These are phyloP conservation scores for Melipona bicolor DNA, from an alignment of 2,888 invertebrate species.

Conservation along the genomic window DNA sequence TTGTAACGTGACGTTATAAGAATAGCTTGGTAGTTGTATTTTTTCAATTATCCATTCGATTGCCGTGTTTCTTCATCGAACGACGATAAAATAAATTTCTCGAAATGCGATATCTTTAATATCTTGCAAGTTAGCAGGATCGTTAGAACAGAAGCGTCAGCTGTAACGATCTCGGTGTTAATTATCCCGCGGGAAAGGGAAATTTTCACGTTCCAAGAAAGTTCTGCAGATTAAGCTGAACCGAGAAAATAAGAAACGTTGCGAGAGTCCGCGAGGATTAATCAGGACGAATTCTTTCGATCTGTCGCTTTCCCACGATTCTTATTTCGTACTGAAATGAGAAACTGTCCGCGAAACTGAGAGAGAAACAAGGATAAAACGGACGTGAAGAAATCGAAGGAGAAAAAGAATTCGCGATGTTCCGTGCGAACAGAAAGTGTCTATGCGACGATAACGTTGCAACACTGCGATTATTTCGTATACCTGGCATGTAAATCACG, in stretches of 20 bases:
- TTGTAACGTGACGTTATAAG: neutral
- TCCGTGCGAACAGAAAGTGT: constrained; percentile 21
- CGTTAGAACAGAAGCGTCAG: neutral
- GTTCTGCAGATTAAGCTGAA: neutral
- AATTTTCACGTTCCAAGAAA: neutral
- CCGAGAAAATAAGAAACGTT: neutral
- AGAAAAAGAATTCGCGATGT: neutral
- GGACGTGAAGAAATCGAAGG: neutral
- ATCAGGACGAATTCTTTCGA: neutral
- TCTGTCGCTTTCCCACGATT: neutral
- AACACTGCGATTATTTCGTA: constrained; percentile 30
- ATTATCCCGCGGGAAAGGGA: neutral
- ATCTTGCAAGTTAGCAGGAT: neutral
- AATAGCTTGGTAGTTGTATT: too few relatives aligned
- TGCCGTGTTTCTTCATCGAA: too few relatives aligned
- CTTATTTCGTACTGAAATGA: neutral
- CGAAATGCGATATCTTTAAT: neutral
- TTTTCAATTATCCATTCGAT: too few relatives aligned
- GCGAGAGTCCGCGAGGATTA: neutral
- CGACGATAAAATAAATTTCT: constrained; percentile 26
- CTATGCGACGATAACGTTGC: neutral
- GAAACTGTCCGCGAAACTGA: neutral
- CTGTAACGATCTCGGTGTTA: neutral
- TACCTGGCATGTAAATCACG: constrained; percentile 32
- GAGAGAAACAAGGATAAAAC: neutral